Conservation (phyloP, 2,113 vertebrate genomes). For the Cyphomyrus plagiostoma region DNA sequence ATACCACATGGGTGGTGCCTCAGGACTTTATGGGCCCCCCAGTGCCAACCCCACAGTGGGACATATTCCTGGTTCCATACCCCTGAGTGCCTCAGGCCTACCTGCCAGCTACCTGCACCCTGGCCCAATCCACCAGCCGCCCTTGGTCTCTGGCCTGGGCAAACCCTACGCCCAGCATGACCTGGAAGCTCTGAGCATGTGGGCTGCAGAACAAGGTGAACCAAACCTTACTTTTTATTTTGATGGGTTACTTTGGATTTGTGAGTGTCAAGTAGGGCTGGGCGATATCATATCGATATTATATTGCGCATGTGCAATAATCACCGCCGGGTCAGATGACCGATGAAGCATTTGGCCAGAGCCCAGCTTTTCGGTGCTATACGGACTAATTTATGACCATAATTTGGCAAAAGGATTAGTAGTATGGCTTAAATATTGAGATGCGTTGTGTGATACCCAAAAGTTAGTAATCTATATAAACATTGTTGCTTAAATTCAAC, state of each 20-base stretch:
- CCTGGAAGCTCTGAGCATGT: slow-evolving; percentile 40
- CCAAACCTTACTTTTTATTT: neutral
- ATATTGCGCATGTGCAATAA: too few relatives aligned
- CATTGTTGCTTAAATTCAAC: too few relatives aligned
- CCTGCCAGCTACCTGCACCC: slow-evolving; percentile 44
- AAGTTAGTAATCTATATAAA: too few relatives aligned
- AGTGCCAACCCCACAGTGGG: slow-evolving; percentile 43
- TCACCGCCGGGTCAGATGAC: too few relatives aligned
- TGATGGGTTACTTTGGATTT: neutral
- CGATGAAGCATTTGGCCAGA: too few relatives aligned
- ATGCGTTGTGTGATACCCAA: too few relatives aligned
- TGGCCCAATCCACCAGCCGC: slow-evolving; percentile 49
- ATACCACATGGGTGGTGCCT: slow-evolving; percentile 50
- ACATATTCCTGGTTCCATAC: slow-evolving; percentile 46
- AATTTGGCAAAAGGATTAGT: too few relatives aligned
- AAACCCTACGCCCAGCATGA: slow-evolving; percentile 54
- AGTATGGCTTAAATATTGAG: too few relatives aligned
- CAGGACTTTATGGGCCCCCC: slow-evolving; percentile 50
- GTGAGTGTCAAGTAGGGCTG: neutral
- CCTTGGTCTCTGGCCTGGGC: slow-evolving; percentile 53
- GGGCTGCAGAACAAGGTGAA: slow-evolving; percentile 66
- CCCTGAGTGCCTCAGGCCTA: slow-evolving; percentile 43
- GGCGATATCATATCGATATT: too few relatives aligned
- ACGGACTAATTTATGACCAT: too few relatives aligned
- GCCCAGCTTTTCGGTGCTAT: too few relatives aligned